These are phyloP conservation scores for Sweltsa coloradensis DNA, from an alignment of 1,140 invertebrate genomes.

Conservation along the genomic window DNA sequence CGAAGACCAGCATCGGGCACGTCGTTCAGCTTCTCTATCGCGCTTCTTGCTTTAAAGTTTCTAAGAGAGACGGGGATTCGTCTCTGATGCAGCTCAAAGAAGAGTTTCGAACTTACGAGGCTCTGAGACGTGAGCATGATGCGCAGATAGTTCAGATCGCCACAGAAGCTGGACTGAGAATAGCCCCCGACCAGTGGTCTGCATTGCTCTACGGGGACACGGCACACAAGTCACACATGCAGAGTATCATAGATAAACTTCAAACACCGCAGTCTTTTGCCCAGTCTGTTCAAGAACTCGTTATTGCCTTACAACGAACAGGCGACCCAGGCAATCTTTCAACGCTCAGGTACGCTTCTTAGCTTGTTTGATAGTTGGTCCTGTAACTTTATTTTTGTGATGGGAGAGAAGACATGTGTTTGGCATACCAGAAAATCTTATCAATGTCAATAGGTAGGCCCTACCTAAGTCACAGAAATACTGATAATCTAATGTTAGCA, in stretches of 20 bases:
- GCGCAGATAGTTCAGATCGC: constrained; percentile 98
- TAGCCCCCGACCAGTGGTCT: constrained; percentile 98
- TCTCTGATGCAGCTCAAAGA: constrained; percentile 98
- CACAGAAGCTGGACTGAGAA: constrained; percentile 89
- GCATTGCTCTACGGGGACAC: constrained; percentile 91
- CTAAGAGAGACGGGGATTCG: constrained; percentile 93
- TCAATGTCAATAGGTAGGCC: too few species aligned
- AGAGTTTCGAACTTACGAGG: constrained; percentile 91
- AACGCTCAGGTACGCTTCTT: constrained; percentile 44
- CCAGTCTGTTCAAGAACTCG: constrained; percentile 81
- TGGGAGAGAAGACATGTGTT: too few species aligned
- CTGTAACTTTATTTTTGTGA: too few species aligned
- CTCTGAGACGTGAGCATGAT: constrained; percentile 88
- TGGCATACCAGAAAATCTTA: too few species aligned
- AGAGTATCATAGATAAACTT: constrained; percentile 92
- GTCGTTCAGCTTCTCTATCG: constrained; percentile 96
- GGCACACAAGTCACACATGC: constrained; percentile 95
- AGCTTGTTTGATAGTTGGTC: too few species aligned
- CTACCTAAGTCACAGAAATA: too few species aligned
- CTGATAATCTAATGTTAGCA: too few species aligned
- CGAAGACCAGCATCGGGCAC: constrained; percentile 97
- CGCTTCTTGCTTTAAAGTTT: constrained; percentile 97
- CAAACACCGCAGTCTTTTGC: constrained; percentile 86
- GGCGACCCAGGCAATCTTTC: constrained; percentile 78
- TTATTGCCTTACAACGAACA: constrained; percentile 83